phyloP scores from a whole-genome alignment of 2,888 invertebrate species.

The Oscheius sp. region DNA sequence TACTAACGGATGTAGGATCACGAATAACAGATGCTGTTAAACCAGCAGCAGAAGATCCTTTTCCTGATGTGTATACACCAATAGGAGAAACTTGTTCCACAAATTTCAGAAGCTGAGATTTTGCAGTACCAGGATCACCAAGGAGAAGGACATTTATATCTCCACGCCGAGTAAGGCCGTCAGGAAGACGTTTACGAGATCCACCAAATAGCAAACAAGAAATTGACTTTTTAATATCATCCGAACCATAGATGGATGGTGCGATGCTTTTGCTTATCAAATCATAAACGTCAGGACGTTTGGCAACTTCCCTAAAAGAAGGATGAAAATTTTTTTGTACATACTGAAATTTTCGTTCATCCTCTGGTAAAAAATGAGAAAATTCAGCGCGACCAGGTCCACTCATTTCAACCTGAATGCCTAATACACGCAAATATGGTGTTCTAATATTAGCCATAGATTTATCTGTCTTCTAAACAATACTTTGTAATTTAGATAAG shows the following conservation, averaged over 20 bases:
- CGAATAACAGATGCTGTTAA: conserved; percentile 94
- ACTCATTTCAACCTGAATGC: conserved; percentile 83
- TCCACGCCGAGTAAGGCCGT: conserved; percentile 91
- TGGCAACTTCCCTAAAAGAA: conserved; percentile 76
- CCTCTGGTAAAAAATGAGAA: conserved; percentile 61
- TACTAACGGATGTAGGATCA: conserved; percentile 86
- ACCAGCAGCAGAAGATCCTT: conserved; percentile 98
- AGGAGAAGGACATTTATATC: conserved; percentile 93
- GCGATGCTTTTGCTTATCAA: conserved; percentile 88
- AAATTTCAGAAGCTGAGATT: conserved; percentile 95
- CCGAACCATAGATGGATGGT: conserved; percentile 92
- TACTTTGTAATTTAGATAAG: neutral
- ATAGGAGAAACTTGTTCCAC: conserved; percentile 80
- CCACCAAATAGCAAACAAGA: conserved; percentile 94
- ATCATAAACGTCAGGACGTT: conserved; percentile 86
- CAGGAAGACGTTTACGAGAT: conserved; percentile 81
- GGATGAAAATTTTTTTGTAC: neutral
- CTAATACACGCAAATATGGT: conserved; percentile 92
- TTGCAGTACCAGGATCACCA: conserved; percentile 99
- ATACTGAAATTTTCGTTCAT: conserved; percentile 62
- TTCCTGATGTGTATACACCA: conserved; percentile 90
- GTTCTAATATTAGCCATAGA: conserved; percentile 85
- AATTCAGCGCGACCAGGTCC: conserved; percentile 67
- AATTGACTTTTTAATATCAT: conserved; percentile 95
- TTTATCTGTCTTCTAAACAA: conserved; percentile 69